Conservation (phyloP, 2,113 vertebrate species). For the Pollimyrus isidori region DNA sequence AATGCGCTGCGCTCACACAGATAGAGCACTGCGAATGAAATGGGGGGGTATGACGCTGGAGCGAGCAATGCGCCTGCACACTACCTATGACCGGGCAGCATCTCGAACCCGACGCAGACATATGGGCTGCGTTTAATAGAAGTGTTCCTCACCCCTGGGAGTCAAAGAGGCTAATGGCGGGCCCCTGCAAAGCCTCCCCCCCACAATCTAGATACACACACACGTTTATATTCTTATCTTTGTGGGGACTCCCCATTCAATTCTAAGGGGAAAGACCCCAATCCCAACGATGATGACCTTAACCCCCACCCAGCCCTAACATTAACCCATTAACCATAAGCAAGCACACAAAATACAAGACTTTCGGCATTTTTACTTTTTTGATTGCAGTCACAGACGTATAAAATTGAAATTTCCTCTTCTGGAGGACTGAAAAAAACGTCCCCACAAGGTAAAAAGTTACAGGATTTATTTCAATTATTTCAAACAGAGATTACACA, state of each 20-base stretch:
- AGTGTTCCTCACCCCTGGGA: constrained; percentile 47
- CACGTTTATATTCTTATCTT: background rate
- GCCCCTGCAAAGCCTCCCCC: background rate
- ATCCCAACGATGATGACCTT: background rate
- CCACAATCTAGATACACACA: constrained; percentile 4
- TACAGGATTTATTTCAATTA: background rate
- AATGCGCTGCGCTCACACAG: background rate
- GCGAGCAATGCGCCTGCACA: constrained; percentile 35
- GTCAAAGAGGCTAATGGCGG: constrained; percentile 45
- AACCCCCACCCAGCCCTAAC: background rate
- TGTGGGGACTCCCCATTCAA: background rate
- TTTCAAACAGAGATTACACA: background rate
- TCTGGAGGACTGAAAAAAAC: background rate
- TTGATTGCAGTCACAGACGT: background rate
- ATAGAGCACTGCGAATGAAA: background rate
- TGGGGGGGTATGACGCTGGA: background rate
- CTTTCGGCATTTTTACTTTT: background rate
- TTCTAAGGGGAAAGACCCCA: background rate
- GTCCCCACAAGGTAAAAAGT: background rate
- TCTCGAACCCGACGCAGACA: constrained; percentile 50
- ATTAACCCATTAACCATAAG: background rate
- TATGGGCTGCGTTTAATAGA: constrained; percentile 50
- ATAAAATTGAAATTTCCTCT: background rate
- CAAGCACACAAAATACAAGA: background rate
- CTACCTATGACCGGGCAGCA: constrained; percentile 32